Conservation (phyloP, 2,113 vertebrate genomes). For the Solenodon paradoxus region DNA sequence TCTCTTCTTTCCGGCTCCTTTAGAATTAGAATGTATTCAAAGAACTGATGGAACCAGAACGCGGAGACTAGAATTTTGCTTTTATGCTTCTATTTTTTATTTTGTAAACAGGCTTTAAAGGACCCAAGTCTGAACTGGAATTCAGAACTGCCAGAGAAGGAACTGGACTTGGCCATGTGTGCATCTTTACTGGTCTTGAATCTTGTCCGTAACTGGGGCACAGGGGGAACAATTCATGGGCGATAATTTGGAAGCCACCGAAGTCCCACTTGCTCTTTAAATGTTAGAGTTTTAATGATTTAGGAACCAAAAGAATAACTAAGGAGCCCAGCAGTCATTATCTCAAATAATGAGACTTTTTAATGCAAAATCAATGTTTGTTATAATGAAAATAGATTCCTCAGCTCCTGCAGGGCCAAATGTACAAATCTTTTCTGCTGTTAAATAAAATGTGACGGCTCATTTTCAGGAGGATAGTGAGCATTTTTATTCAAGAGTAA, state of each 20-base stretch:
- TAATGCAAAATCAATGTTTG: conserved; percentile 89
- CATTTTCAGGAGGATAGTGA: conserved; percentile 77
- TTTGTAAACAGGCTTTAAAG: neutral
- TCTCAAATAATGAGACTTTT: conserved; percentile 88
- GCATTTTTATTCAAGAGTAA: conserved; percentile 80
- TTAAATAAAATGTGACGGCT: conserved; percentile 81
- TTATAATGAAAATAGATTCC: conserved; percentile 88
- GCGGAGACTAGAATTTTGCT: neutral
- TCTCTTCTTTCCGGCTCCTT: conserved; percentile 22
- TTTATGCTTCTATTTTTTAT: neutral
- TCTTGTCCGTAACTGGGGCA: neutral
- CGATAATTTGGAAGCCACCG: conserved; percentile 45
- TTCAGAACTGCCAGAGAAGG: neutral
- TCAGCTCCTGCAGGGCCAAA: conserved; percentile 82
- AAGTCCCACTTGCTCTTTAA: conserved; percentile 72
- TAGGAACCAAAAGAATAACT: conserved; percentile 86
- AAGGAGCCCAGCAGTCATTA: conserved; percentile 85
- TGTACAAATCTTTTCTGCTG: conserved; percentile 79
- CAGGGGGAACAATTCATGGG: neutral
- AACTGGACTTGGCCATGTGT: fast-evolving
- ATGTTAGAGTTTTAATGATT: conserved; percentile 82
- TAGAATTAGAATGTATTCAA: conserved; percentile 36
- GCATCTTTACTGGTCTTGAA: fast-evolving
- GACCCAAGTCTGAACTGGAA: neutral
- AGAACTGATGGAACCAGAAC: neutral